A percentile compares a stretch with the other conserved stretches of the same genome.
phyloP scores from a whole-genome alignment of 2,888 invertebrate species.

The Andrena hattorfiana region DNA sequence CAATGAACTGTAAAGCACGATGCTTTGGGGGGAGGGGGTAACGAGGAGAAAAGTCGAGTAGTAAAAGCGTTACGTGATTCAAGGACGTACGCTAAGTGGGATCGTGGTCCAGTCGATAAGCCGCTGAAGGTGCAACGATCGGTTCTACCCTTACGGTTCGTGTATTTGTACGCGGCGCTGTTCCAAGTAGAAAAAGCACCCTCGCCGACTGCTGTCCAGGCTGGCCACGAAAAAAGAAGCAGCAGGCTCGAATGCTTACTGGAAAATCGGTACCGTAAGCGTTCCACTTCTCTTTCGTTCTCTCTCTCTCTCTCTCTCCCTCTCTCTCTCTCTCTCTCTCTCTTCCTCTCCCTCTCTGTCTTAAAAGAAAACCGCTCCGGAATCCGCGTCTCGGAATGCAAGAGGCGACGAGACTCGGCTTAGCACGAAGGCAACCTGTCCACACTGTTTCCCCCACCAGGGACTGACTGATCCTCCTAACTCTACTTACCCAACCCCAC shows the following conservation, averaged over 20 bases:
- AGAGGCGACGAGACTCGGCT: slow-evolving; percentile 70
- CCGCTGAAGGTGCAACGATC: slow-evolving; percentile 73
- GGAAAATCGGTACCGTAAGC: slow-evolving; percentile 83
- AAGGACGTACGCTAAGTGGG: slow-evolving; percentile 80
- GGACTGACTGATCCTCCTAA: slow-evolving; percentile 54
- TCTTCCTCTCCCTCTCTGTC: slow-evolving; percentile 29
- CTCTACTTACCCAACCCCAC: slow-evolving; percentile 59
- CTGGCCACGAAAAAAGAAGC: slow-evolving; percentile 42
- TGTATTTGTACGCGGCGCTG: slow-evolving; percentile 49
- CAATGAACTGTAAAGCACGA: slow-evolving; percentile 3
- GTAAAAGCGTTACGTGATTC: slow-evolving; percentile 80
- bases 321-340: slow-evolving; percentile 3
- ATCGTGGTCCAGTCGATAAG: slow-evolving; percentile 78
- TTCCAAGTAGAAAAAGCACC: slow-evolving; percentile 43
- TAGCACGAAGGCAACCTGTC: slow-evolving; percentile 62
- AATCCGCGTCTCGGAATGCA: slow-evolving; percentile 79
- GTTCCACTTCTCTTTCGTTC: slow-evolving; percentile 79
- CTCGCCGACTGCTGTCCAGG: slow-evolving; percentile 24
- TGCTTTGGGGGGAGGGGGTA: slow-evolving; percentile 43
- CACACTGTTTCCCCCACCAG: slow-evolving; percentile 60
- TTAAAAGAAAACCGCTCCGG: slow-evolving; percentile 82
- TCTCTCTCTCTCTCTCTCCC: slow-evolving; percentile 29
- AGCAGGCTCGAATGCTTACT: slow-evolving; percentile 64
- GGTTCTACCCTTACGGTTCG: slow-evolving; percentile 60
- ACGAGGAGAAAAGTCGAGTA: slow-evolving; percentile 72